Percentiles rank a stretch among this genome's conserved stretches.
These are phyloP conservation scores for Corvus hawaiiensis DNA, from an alignment of 2,113 vertebrate species.

Conservation along the genomic window DNA sequence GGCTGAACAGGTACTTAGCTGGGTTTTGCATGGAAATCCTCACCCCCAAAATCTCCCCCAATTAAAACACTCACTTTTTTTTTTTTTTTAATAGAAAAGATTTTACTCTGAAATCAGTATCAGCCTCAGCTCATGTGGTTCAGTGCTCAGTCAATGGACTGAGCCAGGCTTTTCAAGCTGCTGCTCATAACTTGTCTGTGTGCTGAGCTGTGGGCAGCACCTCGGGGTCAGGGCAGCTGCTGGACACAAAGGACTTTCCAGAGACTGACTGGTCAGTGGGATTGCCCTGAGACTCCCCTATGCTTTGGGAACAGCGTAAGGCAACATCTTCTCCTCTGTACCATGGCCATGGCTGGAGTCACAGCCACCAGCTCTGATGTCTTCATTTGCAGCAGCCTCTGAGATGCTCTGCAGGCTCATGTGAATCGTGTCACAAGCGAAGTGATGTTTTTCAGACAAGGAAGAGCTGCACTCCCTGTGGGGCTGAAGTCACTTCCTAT, in stretches of 20 bases:
- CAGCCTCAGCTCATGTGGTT: background rate
- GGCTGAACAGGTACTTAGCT: background rate
- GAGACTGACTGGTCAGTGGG: background rate
- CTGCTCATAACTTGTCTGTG: background rate
- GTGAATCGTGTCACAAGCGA: fast-evolving
- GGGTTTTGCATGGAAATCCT: background rate
- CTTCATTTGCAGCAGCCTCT: background rate
- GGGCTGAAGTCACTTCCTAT: background rate
- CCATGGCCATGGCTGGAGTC: background rate
- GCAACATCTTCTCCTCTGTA: background rate
- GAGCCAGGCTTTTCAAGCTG: background rate
- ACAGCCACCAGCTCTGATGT: background rate
- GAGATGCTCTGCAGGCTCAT: background rate
- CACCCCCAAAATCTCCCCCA: background rate
- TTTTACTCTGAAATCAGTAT: background rate
- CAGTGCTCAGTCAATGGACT: background rate
- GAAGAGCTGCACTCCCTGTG: background rate
- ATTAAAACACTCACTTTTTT: background rate
- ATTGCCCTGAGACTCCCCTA: background rate
- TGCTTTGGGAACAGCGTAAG: background rate
- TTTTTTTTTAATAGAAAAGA: background rate
- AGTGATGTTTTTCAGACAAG: background rate
- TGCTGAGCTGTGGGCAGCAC: background rate
- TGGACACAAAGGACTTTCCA: background rate
- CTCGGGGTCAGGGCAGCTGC: background rate